Percentiles rank a stretch among this genome's conserved stretches.
These are phyloP conservation scores for Theonella swinhoei DNA, from an alignment of 37 sponge, comb jelly and placozoan genomes.

Conservation along the genomic window DNA sequence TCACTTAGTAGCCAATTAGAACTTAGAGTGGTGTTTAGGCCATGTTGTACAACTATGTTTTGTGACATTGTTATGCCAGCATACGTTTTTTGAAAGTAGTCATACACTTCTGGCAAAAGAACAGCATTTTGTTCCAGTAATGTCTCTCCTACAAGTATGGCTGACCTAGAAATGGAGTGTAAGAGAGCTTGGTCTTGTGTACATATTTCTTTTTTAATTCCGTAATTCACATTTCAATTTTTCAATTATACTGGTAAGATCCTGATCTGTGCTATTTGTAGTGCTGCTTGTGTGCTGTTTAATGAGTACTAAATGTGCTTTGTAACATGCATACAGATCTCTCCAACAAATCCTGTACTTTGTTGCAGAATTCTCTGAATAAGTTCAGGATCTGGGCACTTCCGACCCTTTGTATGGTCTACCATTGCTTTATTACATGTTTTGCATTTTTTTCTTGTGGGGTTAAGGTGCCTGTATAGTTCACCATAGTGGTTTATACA, in stretches of 20 bases:
- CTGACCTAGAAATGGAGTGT: not conserved
- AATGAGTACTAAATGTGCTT: conserved; percentile 7
- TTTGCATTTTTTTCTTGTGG: not conserved
- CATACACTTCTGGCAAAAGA: conserved; percentile 13
- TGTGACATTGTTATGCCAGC: not conserved
- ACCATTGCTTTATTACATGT: conserved; percentile 1
- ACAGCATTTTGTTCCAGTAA: conserved; percentile 17
- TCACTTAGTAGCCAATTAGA: conserved; percentile 11
- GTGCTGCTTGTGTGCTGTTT: not conserved
- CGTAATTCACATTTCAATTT: not conserved
- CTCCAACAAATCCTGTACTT: not conserved
- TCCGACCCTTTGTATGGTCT: not conserved
- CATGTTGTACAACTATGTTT: not conserved
- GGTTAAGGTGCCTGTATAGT: not conserved
- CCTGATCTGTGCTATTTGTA: conserved; percentile 12
- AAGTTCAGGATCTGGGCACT: conserved; percentile 1
- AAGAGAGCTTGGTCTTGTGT: conserved; percentile 1
- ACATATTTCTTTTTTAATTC: not conserved
- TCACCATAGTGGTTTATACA: conserved; percentile 1
- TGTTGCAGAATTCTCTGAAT: not conserved
- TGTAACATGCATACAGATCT: not conserved
- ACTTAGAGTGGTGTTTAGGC: not conserved
- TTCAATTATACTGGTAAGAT: not conserved
- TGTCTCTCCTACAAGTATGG: conserved; percentile 4
- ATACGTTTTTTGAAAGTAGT: not conserved